A percentile compares a stretch with the other conserved stretches of the same genome.
These are phyloP conservation scores for Piezodorus guildinii DNA, from an alignment of 1,140 invertebrate genomes.

Conservation along the genomic window DNA sequence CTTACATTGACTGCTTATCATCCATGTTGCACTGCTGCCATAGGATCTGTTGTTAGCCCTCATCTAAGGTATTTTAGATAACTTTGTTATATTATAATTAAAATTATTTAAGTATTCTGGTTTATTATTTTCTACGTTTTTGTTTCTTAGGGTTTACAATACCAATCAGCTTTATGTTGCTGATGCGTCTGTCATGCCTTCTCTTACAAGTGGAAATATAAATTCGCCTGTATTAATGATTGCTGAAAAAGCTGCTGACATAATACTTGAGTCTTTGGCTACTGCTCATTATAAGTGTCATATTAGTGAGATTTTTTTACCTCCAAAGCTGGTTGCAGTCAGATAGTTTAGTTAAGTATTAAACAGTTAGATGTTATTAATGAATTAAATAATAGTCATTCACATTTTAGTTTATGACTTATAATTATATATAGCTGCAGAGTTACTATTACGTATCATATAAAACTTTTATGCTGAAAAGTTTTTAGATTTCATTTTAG, in stretches of 20 bases:
- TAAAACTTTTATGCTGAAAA: too few species aligned
- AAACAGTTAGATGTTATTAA: too few species aligned
- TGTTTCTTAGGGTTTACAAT: constrained; percentile 32
- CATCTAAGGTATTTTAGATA: background rate
- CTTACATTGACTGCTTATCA: constrained; percentile 78
- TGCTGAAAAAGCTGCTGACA: constrained; percentile 41
- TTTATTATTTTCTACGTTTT: background rate
- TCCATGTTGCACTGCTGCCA: constrained; percentile 50
- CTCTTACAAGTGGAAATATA: constrained; percentile 32
- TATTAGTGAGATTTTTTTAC: background rate
- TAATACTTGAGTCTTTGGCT: constrained; percentile 32
- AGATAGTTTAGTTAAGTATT: too few species aligned
- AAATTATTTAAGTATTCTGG: too few species aligned
- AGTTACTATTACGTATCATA: too few species aligned
- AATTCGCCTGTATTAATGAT: constrained; percentile 39
- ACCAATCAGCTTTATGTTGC: constrained; percentile 33
- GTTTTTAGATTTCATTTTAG: too few species aligned
- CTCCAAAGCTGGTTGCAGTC: background rate
- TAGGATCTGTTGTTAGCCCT: background rate
- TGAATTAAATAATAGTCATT: too few species aligned
- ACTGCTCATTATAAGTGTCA: background rate
- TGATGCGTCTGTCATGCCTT: constrained; percentile 35
- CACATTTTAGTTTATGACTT: too few species aligned
- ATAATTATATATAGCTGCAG: too few species aligned
- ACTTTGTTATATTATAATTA: background rate